phyloP scores from a whole-genome alignment of 2,888 invertebrate species.

The Diplazon laetatorius region DNA sequence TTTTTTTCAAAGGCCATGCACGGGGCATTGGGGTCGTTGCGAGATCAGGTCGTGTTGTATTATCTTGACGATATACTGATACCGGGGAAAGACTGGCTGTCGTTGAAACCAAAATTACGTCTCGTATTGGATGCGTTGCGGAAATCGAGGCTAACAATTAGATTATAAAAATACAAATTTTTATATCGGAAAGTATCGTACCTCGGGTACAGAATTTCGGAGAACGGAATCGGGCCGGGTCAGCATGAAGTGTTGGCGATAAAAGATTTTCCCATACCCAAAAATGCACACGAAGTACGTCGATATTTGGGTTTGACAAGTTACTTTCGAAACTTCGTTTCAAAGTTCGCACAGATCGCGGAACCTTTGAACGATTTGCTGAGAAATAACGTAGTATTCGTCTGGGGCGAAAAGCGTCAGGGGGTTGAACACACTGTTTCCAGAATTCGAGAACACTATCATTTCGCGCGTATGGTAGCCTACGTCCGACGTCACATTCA shows the following conservation, averaged over 20 bases:
- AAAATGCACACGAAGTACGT: slow-evolving; percentile 41
- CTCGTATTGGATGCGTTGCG: slow-evolving; percentile 17
- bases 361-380: slow-evolving; percentile 6
- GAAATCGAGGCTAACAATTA: slow-evolving; percentile 70
- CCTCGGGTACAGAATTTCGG: slow-evolving; percentile 69
- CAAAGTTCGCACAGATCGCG: slow-evolving; percentile 34
- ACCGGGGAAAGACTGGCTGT: slow-evolving; percentile 62
- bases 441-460: slow-evolving; percentile 2
- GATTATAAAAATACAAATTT: slow-evolving; percentile 71
- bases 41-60: slow-evolving; percentile 65
- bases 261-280: slow-evolving; percentile 44
- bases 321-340: slow-evolving; percentile 56
- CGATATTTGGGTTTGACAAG: slow-evolving; percentile 37
- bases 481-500: slow-evolving; percentile 32
- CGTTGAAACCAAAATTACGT: slow-evolving; percentile 65
- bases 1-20: slow-evolving; percentile 62
- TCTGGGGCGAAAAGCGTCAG: neutral
- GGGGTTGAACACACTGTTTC: slow-evolving; percentile 7
- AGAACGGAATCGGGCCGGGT: slow-evolving; percentile 54
- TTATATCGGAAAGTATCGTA: slow-evolving; percentile 67
- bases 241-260: slow-evolving; percentile 65
- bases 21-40: slow-evolving; percentile 48
- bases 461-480: slow-evolving; percentile 20
- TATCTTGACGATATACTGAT: slow-evolving; percentile 71
- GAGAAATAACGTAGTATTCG: too few species aligned